Conservation (phyloP, 2,797 vertebrate genomes). For the Sarcophilus harrisii region DNA sequence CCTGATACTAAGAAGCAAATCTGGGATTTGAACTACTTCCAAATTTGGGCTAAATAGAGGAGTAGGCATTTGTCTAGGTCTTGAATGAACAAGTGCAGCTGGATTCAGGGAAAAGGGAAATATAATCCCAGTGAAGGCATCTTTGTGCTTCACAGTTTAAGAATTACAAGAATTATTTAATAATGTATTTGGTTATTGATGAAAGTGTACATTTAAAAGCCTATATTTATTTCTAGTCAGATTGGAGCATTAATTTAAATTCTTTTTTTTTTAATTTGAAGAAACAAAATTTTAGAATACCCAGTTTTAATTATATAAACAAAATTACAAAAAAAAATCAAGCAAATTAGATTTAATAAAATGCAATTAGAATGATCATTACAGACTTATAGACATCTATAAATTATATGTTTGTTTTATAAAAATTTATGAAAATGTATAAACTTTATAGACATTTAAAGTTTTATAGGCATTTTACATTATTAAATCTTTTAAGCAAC, state of each 20-base stretch:
- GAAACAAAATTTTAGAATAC: neutral
- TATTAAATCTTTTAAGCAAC: neutral
- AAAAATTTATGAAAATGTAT: conserved; percentile 18
- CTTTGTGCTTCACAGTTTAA: neutral
- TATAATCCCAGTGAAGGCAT: neutral
- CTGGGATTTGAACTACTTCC: neutral
- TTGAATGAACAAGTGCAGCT: neutral
- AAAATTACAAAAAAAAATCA: neutral
- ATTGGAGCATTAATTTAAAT: neutral
- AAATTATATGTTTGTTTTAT: neutral
- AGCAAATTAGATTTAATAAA: neutral
- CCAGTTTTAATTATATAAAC: neutral
- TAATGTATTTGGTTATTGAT: neutral
- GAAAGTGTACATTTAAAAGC: neutral
- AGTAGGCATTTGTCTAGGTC: neutral
- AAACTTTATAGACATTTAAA: neutral
- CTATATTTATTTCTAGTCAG: neutral
- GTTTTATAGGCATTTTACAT: neutral
- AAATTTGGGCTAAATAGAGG: neutral
- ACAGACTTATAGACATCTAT: neutral
- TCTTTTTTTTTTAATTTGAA: neutral
- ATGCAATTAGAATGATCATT: neutral
- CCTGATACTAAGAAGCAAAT: neutral
- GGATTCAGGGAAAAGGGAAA: neutral
- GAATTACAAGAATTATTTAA: neutral